Percentiles rank a stretch among this genome's conserved stretches.
Evolutionary conservation across 2,113 vertebrate species (phyloP).

Genomic region (Archocentrus centrarchus): DNA sequence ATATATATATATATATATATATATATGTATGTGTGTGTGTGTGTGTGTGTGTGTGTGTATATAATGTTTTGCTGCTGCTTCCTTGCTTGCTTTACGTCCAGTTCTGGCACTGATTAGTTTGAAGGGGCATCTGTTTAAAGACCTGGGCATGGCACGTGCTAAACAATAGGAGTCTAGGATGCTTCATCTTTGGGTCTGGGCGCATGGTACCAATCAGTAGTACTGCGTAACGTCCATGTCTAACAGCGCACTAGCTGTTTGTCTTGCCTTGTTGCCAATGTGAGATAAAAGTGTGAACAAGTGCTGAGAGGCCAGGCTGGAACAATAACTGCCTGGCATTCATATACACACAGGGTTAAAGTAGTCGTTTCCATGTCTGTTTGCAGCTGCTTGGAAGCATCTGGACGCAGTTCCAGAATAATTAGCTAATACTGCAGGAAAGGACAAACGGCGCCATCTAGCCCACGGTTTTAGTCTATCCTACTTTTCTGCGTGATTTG

Average conservation of each 20-base stretch:
- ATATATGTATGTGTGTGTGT: too few relatives aligned
- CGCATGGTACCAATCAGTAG: neutral
- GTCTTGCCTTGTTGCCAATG: neutral
- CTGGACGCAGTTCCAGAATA: neutral
- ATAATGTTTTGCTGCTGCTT: neutral
- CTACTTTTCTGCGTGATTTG: constrained; percentile 31
- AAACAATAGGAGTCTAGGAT: neutral
- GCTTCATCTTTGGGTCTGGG: neutral
- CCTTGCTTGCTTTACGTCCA: neutral
- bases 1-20: too few relatives aligned
- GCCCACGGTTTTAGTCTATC: neutral
- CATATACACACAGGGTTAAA: constrained; percentile 25
- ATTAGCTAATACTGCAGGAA: neutral
- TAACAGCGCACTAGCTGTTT: neutral
- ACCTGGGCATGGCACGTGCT: neutral
- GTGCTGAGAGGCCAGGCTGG: neutral
- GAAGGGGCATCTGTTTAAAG: neutral
- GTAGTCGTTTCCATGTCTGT: constrained; percentile 1
- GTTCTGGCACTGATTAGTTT: neutral
- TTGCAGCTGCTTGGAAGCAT: neutral
- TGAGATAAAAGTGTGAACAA: neutral
- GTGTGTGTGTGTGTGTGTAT: too few relatives aligned
- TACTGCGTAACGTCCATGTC: neutral
- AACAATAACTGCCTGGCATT: neutral
- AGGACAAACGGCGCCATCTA: neutral